Base-by-base conservation (phyloP, 1,140 invertebrate species). In the Drosophila sproati region DNA sequence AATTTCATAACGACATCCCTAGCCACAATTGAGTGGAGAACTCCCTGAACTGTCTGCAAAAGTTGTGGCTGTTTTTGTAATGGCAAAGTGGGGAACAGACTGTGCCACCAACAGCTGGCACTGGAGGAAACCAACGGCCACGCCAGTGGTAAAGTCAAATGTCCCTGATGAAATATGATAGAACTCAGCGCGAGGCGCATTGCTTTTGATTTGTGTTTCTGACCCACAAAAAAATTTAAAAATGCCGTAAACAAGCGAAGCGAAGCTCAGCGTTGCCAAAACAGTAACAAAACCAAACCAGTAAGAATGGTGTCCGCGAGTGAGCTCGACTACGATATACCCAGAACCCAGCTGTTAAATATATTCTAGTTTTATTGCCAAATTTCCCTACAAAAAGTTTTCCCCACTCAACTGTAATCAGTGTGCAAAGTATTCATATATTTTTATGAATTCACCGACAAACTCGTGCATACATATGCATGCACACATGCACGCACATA, bases 121-220 rank as follows among this genome's bases (percentile, higher is more conserved):
- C 35, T 31, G 69, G 43, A 34, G 31, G 57, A 31, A 47, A 59
- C 20, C 43, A 47, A 34, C 10, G 41, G 54, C 20, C 29, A 39
- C 28, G 54, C 54, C 54, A 12, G 43, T 12, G n/a, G n/a, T 4
- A 35, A 43, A 37, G 39, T 51, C 68, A 62, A 88, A 83, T 88
- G 67, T 77, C 80, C 83, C 72, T 83, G 73, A 43, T 89, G 83
- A 88, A 83, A 88, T 88, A 88, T 88, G 83, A 88, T 88, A 88
- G 76, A 88, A 82, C 69, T 83, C 69, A 68, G 68, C 57, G 60
- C 52, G 63, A 47, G 70, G 62, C 75, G 79, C 82, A 83, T 88
- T 88, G 80, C 85, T 83, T 89, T 83, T 88, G 83, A 88, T 88
- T 88, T 88, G 83, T 89, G 83, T 89, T 73, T 76, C 73, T 88